Conservation (phyloP, 2,888 invertebrate genomes). For the Oligia fasciuncula region DNA sequence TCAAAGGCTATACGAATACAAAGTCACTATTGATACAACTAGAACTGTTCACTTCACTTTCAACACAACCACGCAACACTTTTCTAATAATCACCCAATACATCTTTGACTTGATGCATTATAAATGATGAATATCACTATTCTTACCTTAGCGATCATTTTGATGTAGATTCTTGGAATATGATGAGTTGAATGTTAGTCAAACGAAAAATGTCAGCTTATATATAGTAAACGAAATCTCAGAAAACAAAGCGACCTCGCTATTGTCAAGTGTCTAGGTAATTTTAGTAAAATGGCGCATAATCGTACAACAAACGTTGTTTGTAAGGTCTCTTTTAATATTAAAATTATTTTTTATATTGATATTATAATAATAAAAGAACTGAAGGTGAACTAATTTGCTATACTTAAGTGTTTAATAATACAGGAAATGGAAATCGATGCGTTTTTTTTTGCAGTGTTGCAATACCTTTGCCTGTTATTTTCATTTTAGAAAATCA, state of each 20-base stretch:
- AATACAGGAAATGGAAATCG: slow-evolving; percentile 54
- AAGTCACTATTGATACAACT: slow-evolving; percentile 4
- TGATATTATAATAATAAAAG: slow-evolving; percentile 62
- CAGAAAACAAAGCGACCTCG: slow-evolving; percentile 78
- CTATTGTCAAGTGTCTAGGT: slow-evolving; percentile 77
- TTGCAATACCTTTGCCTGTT: slow-evolving; percentile 23
- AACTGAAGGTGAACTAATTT: slow-evolving; percentile 71
- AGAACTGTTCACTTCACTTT: slow-evolving; percentile 38
- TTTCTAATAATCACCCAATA: neutral
- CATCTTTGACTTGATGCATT: slow-evolving; percentile 21
- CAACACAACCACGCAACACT: slow-evolving; percentile 14
- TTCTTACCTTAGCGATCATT: slow-evolving; percentile 81
- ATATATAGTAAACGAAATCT: slow-evolving; percentile 80
- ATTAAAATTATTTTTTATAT: slow-evolving; percentile 70
- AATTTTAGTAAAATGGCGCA: slow-evolving; percentile 72
- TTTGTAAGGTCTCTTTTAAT: slow-evolving; percentile 69
- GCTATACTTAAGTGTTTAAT: slow-evolving; percentile 46
- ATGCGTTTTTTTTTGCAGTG: slow-evolving; percentile 44
- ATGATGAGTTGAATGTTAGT: slow-evolving; percentile 75
- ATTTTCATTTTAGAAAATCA: slow-evolving; percentile 19
- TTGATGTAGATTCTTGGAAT: slow-evolving; percentile 71
- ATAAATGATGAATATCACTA: slow-evolving; percentile 24
- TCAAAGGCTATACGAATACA: neutral
- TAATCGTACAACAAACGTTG: slow-evolving; percentile 71
- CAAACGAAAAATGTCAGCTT: slow-evolving; percentile 74